phyloP scores from a whole-genome alignment of 1,140 invertebrate genomes.

The Argopecten irradians region DNA sequence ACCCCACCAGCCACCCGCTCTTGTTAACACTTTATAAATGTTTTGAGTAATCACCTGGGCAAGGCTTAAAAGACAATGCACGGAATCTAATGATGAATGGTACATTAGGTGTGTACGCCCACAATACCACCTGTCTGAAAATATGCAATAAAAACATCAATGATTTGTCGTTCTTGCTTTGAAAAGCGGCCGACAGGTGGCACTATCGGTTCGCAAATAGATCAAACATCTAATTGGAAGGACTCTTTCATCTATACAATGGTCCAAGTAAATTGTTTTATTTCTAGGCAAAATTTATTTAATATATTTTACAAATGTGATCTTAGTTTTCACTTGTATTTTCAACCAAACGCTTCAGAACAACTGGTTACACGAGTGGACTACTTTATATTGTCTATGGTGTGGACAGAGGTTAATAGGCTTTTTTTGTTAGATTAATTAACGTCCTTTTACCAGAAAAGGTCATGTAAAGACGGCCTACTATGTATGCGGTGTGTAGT shows the following conservation, averaged over 20 bases:
- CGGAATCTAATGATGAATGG: constrained; percentile 1
- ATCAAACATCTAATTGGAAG: not conserved
- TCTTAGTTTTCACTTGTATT: not conserved
- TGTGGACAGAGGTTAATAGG: too few relatives aligned
- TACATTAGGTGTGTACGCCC: constrained; percentile 15
- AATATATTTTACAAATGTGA: not conserved
- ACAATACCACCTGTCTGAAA: not conserved
- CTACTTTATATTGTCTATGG: too few relatives aligned
- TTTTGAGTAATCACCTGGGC: constrained; percentile 9
- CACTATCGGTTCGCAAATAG: not conserved
- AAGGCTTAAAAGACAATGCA: not conserved
- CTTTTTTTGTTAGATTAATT: too few relatives aligned
- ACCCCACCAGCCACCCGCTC: not conserved
- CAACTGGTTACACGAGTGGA: too few relatives aligned
- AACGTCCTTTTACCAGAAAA: too few relatives aligned
- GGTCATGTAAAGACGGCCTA: too few relatives aligned
- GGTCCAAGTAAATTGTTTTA: not conserved
- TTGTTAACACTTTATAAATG: constrained; percentile 18
- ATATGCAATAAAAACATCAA: constrained; percentile 6
- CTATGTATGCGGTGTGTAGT: too few relatives aligned
- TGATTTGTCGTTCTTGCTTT: constrained; percentile 3
- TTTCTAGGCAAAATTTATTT: not conserved
- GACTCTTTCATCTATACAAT: not conserved
- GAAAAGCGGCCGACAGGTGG: not conserved
- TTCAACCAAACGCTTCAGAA: not conserved